Percentiles rank a stretch among this genome's conserved stretches.
Conservation (phyloP, 2,797 vertebrate genomes). For the Sciurus carolinensis region DNA sequence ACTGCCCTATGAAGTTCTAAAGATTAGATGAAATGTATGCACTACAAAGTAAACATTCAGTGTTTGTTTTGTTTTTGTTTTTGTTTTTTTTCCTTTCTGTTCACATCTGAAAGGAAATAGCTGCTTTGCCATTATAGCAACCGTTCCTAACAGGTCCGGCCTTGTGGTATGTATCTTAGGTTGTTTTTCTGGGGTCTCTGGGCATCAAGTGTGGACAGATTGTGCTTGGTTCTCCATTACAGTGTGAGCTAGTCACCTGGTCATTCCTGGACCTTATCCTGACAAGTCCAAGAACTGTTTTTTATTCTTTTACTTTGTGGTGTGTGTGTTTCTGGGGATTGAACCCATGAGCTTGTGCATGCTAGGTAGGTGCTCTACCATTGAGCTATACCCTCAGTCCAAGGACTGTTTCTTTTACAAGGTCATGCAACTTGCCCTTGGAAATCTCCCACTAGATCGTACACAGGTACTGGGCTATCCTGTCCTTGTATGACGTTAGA, state of each 20-base stretch:
- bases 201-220: not conserved
- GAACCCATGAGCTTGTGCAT: no score
- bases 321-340: no score
- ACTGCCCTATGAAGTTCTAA: not conserved
- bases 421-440: not conserved
- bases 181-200: not conserved
- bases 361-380: no score
- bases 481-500: not conserved
- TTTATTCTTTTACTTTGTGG: no score
- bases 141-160: not conserved
- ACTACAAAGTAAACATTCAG: not conserved
- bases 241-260: not conserved
- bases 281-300: not conserved
- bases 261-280: not conserved
- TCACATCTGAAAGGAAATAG: conserved; percentile 12
- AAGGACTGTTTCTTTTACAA: not conserved
- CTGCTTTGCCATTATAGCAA: not conserved
- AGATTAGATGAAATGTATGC: not conserved
- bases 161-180: not conserved
- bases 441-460: not conserved
- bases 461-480: not conserved
- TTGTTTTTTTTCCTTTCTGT: not conserved
- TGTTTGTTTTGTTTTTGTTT: not conserved
- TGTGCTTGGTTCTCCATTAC: not conserved
- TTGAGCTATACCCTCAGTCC: no score